These are phyloP conservation scores for Dendrolimus pini DNA, from an alignment of 2,888 invertebrate species.

Conservation along the genomic window DNA sequence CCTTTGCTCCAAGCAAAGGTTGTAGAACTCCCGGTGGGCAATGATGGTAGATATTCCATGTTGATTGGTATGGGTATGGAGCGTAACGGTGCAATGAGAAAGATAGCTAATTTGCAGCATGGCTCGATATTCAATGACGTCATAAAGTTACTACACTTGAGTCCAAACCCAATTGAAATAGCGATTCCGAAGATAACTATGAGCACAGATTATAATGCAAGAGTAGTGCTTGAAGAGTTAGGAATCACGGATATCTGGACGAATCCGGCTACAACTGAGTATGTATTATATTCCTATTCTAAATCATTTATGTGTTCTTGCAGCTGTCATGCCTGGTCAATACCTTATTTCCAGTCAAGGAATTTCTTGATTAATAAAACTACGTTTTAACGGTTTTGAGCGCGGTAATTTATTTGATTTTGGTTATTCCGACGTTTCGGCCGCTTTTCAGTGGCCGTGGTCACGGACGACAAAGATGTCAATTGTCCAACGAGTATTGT, in stretches of 20 bases:
- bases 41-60: conserved; percentile 25
- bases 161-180: conserved; percentile 25
- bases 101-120: conserved; percentile 17
- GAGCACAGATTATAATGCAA: conserved; percentile 22
- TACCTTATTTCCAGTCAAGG: too few species aligned
- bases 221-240: conserved; percentile 18
- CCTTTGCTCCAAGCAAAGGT: conserved; percentile 24
- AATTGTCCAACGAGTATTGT: too few species aligned
- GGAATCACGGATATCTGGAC: conserved; percentile 22
- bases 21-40: conserved; percentile 30
- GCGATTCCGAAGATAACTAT: conserved; percentile 26
- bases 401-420: too few species aligned
- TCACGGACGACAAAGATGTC: too few species aligned
- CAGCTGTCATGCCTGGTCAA: too few species aligned
- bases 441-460: too few species aligned
- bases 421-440: too few species aligned
- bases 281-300: conserved; percentile 5
- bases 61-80: conserved; percentile 18
- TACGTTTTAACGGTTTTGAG: too few species aligned
- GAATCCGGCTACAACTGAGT: conserved; percentile 25
- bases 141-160: conserved; percentile 20
- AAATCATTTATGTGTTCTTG: too few species aligned
- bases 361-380: too few species aligned
- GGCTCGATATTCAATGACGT: conserved; percentile 19
- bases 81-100: conserved; percentile 10